Conservation (phyloP, 53 echinoderm and acorn worm species). For the Mesocentrotus franciscanus region DNA sequence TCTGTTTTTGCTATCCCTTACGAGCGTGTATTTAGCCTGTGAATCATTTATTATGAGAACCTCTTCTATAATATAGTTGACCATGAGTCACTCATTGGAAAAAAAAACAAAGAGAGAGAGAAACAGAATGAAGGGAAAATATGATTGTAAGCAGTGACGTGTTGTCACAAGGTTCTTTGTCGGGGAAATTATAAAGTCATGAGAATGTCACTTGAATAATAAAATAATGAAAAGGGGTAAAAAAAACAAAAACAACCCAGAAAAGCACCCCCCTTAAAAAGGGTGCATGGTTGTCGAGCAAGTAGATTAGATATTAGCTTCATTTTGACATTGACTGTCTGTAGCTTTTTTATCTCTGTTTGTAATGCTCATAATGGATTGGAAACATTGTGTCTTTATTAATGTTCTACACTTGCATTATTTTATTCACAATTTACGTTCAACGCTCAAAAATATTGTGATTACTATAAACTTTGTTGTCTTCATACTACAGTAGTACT, state of each 20-base stretch:
- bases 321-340: too few relatives aligned
- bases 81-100: not conserved
- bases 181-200: not conserved
- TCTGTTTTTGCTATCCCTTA: not conserved
- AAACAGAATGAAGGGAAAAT: not conserved
- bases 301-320: too few relatives aligned
- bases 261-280: too few relatives aligned
- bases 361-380: too few relatives aligned
- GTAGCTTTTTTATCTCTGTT: too few relatives aligned
- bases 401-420: too few relatives aligned
- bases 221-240: not conserved
- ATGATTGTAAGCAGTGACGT: not conserved
- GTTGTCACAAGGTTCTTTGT: not conserved
- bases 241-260: not conserved
- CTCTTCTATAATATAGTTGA: not conserved
- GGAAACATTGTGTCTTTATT: too few relatives aligned
- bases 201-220: not conserved
- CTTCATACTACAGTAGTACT: too few relatives aligned
- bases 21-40: conserved; percentile 3
- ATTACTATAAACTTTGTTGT: too few relatives aligned
- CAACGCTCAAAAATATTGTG: too few relatives aligned
- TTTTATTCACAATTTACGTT: too few relatives aligned
- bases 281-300: too few relatives aligned
- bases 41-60: conserved; percentile 33
- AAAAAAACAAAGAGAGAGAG: not conserved